Conservation (phyloP, 2,113 vertebrate species). For the Takifugu bimaculatus region DNA sequence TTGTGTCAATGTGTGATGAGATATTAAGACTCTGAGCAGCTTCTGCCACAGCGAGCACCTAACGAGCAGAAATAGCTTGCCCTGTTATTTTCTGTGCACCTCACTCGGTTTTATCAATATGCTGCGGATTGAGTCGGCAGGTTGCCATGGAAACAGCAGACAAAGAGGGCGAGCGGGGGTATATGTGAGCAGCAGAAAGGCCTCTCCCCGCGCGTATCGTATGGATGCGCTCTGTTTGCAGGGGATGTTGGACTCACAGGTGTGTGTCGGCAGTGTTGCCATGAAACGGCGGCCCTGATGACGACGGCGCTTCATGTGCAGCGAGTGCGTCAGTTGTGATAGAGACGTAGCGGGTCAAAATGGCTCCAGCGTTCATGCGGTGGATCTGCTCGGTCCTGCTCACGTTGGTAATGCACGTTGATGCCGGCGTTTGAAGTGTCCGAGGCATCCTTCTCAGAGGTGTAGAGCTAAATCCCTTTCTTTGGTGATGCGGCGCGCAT, state of each 20-base stretch:
- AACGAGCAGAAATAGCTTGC: conserved; percentile 60
- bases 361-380: no score
- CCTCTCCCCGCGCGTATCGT: conserved; percentile 18
- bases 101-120: conserved; percentile 41
- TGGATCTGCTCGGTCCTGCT: no score
- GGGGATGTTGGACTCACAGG: conserved; percentile 19
- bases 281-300: no score
- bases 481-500: no score
- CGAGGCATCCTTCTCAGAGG: no score
- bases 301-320: no score
- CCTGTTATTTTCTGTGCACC: conserved; percentile 35
- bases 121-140: conserved; percentile 43
- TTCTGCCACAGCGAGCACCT: conserved; percentile 46
- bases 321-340: no score
- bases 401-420: no score
- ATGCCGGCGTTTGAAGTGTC: no score
- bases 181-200: conserved; percentile 19
- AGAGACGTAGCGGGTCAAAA: no score
- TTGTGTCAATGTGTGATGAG: conserved; percentile 2
- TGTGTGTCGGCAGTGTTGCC: conserved; percentile 5
- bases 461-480: no score
- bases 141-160: conserved; percentile 74
- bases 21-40: conserved; percentile 2
- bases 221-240: conserved; percentile 9
- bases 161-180: conserved; percentile 41